Conservation (phyloP, 2,113 vertebrate species). For the Erpornis zantholeuca region DNA sequence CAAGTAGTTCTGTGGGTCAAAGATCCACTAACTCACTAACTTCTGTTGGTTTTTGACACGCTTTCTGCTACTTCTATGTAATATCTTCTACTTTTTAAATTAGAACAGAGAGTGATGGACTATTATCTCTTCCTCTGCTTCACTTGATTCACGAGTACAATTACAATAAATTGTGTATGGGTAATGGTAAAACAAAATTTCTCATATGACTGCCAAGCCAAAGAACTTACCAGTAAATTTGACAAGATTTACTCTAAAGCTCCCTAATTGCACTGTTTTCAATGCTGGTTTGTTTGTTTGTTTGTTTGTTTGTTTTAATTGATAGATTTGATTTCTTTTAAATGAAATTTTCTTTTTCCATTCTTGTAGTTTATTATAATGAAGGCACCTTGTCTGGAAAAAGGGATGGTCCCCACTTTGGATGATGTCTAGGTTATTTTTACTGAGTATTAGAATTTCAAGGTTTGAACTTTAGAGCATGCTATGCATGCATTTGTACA, state of each 20-base stretch:
- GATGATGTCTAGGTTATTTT: neutral
- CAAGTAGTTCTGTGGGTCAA: neutral
- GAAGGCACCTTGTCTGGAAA: neutral
- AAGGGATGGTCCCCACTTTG: neutral
- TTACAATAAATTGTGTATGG: neutral
- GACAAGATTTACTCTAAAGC: neutral
- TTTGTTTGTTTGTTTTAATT: neutral
- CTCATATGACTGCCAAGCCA: neutral
- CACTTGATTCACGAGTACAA: neutral
- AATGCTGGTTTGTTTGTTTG: neutral
- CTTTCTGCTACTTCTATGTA: neutral
- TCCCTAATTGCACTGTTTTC: neutral
- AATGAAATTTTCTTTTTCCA: neutral
- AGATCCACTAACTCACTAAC: neutral
- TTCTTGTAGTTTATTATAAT: neutral
- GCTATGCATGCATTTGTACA: neutral
- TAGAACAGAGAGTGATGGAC: neutral
- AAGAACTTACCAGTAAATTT: neutral
- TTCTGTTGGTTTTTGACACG: fast-evolving
- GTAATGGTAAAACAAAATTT: neutral
- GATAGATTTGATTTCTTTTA: neutral
- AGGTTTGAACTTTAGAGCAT: neutral
- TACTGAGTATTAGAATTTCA: neutral
- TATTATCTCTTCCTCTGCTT: neutral
- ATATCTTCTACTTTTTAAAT: neutral